Base-by-base conservation (phyloP, 2,113 vertebrate genomes). In the Rhinopomastus cyanomelas region DNA sequence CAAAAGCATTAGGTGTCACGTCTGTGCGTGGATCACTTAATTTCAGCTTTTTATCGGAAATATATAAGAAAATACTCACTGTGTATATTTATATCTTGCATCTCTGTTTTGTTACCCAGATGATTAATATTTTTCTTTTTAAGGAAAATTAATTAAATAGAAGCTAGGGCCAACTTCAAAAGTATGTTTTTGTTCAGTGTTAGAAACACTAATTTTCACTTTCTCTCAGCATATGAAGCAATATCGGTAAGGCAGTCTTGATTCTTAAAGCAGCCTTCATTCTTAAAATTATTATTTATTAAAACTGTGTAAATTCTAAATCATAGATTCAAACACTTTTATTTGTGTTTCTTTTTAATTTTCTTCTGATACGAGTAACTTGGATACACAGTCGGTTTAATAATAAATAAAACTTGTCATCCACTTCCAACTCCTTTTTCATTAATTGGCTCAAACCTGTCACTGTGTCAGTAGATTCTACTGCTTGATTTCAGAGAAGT, bases 171-270 rank as follows among this genome's bases (percentile, higher is more conserved):
- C 57, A 69, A 4, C 20, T 61, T 53, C 51, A 14, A 29, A 22
- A 6, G 42, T 39, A 8, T 0, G 2, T 55, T 86, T 87, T 87
- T 42, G 65, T 36, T 27, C 30, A 34, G 17, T 61, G 36, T 37
- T 87, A 30, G 42, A 80, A 91, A 81, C 3, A 84, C 68, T 23
- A 39, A 55, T 87, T 91, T 91, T 72, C n/a, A 49, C 59, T 93
- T 93, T 53, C 53, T 87, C 22, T 85, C 73, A 87, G 16, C 55
- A 8, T 92, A 66, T 57, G n/a, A 88, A 81, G 65, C 36, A 88
- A 55, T 75, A 69, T 32, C 49, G 72, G 49, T 32, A 91, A 68
- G 65, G 18, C 44, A 72, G 13, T 64, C 12, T 32, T 84, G 20
- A 55, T 84, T 88, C 20, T 92, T 42, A 10, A 64, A 49, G 27